Conservation (phyloP, 1,140 invertebrate genomes). For the Solenopsis invicta region DNA sequence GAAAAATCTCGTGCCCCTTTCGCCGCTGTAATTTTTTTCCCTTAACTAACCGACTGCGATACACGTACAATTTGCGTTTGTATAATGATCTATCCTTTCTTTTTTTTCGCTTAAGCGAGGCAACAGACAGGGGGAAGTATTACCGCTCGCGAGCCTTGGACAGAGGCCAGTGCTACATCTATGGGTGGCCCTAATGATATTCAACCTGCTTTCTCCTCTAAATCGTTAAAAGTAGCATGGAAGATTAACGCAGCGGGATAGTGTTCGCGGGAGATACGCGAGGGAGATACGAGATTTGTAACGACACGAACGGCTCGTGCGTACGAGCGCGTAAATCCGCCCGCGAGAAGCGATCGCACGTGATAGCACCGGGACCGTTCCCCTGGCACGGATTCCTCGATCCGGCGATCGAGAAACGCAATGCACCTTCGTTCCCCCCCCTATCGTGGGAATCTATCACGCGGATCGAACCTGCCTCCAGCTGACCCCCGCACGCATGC, state of each 20-base stretch:
- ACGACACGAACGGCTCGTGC: slow-evolving; percentile 31
- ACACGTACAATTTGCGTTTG: neutral
- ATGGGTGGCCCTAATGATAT: neutral
- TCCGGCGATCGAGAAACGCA: slow-evolving; percentile 64
- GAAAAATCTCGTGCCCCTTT: neutral
- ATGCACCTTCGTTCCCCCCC: slow-evolving; percentile 50
- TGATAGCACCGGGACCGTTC: slow-evolving; percentile 60
- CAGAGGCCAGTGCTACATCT: neutral
- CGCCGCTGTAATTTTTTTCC: neutral
- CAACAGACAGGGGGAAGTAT: neutral
- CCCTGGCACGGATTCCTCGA: slow-evolving; percentile 65
- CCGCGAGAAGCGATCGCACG: slow-evolving; percentile 50
- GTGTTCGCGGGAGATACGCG: neutral
- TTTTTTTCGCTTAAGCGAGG: neutral
- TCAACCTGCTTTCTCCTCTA: slow-evolving; percentile 30
- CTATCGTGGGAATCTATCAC: slow-evolving; percentile 74
- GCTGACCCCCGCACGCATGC: slow-evolving; percentile 40
- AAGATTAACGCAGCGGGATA: neutral
- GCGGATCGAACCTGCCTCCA: slow-evolving; percentile 49
- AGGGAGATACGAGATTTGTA: slow-evolving; percentile 29
- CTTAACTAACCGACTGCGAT: neutral
- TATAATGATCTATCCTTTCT: neutral
- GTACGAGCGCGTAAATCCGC: slow-evolving; percentile 45
- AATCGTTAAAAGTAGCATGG: slow-evolving; percentile 14
- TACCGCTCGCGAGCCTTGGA: neutral